Conservation (phyloP, 2,888 invertebrate genomes). For the Stenolophus ochropezus region DNA sequence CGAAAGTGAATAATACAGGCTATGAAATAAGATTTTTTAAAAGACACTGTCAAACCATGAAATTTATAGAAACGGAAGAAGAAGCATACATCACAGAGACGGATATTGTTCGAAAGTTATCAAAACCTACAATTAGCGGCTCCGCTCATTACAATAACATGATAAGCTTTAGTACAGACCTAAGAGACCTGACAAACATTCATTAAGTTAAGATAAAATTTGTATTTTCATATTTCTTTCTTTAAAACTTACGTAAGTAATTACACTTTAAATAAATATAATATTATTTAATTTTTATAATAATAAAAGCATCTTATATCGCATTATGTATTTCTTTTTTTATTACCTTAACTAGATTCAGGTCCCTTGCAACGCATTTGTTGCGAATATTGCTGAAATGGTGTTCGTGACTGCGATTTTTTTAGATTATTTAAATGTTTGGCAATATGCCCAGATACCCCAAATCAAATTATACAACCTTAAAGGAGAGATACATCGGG, state of each 20-base stretch:
- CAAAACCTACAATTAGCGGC: conserved; percentile 22
- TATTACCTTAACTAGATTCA: not conserved
- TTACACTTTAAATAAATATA: conserved; percentile 6
- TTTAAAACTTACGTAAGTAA: conserved; percentile 8
- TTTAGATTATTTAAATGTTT: conserved; percentile 12
- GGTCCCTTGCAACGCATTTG: not conserved
- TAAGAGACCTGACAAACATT: conserved; percentile 27
- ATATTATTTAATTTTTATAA: conserved; percentile 9
- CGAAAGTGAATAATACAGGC: conserved; percentile 18
- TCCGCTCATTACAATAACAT: conserved; percentile 38
- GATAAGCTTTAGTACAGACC: conserved; percentile 28
- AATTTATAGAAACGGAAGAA: conserved; percentile 33
- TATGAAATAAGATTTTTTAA: conserved; percentile 31
- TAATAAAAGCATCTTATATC: conserved; percentile 18
- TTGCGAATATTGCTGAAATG: conserved; percentile 10
- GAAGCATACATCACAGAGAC: conserved; percentile 17
- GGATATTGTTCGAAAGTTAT: conserved; percentile 47
- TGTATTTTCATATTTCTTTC: not conserved
- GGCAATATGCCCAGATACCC: conserved; percentile 15
- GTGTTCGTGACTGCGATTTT: conserved; percentile 1
- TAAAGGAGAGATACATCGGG: conserved; percentile 7
- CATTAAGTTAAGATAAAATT: conserved; percentile 13
- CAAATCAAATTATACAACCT: conserved; percentile 13
- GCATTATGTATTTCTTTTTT: conserved; percentile 17
- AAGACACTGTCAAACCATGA: conserved; percentile 33